Evolutionary conservation across 2,113 vertebrate species (phyloP), one percentile per base, ranked within the genome.

Genomic region (Nanorana parkeri): DNA sequence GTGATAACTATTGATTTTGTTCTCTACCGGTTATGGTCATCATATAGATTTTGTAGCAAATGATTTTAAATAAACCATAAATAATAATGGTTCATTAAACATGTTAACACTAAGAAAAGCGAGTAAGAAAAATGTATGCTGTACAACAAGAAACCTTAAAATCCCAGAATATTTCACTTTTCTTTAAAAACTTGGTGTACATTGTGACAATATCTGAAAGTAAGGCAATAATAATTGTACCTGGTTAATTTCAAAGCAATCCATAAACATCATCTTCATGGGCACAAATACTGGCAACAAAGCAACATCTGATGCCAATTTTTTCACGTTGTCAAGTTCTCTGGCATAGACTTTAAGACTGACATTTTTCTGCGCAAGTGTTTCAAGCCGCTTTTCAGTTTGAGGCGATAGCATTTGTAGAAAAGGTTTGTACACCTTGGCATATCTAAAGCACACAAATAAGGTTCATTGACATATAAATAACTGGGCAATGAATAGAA

Each of bases 211-310:
- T 47, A 47, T 47, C 41, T 15, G 21, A 23, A 23, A 21, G 60
- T 16, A 24, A 15, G 3, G 11, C 58, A 66, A 29, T 19, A 67
- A 63, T 61, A 80, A 73, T 83, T 60, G 55, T 76, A 87, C 78
- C 68, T 83, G 87, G 80, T 88, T 88, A 21, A 81, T 76, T 82
- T 86, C 67, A 71, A 78, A 88, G 28, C 4, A 69, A 16, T 85
- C 86, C 78, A 88, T 83, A 69, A 21, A 17, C 47, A 85, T 52
- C 21, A 86, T 36, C 21, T 88, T 58, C 73, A 86, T 80, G 71
- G 58, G 13, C 20, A 88, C 80, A 84, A 56, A 75, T 1, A 81
- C 66, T 8, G 28, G 81, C 10, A 85, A 79, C 24, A 26, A 76
- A 0, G 3, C 11, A 3, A 84, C 64, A 7, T 75, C 77, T 51